Base-by-base conservation (phyloP, 2,113 vertebrate species). In the Hiodon tergisus region DNA sequence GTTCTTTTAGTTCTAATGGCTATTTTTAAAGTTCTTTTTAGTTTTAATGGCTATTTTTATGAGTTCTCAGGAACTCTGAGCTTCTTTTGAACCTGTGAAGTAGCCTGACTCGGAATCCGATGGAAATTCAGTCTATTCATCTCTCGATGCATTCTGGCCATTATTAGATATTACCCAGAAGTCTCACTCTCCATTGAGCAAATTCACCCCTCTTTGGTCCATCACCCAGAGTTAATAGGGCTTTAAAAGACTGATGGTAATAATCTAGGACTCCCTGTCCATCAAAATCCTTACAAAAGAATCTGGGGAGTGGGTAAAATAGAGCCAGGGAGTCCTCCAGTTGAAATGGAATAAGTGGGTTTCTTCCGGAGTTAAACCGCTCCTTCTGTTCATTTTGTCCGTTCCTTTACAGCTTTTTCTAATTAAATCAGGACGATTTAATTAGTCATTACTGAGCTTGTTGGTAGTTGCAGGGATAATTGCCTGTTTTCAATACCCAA, bases 351-450 rank as follows among this genome's bases (percentile, higher is more conserved):
- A 48, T 13, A 5, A 4, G 10, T 50, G 65, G 11, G 4, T 16
- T 58, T 46, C 51, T 54, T 50, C 70, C 10, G 7, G 52, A 54
- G 52, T 67, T 66, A 11, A 66, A 66, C 31, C 31, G 31, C 31
- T 31, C 31, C 31, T 31, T 51, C 69, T n/a, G 17, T 47, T 71
- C 10, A 6, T 57, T 10, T 13, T 4, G 69, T 3, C 17, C 55
- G 50, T 14, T 74, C 5, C 31, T 58, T 11, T 65, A 46, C 10
- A 55, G 63, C 62, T 11, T 3, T 8, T 13, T 68, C 13, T 75
- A 57, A 50, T 48, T 67, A 48, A 68, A 75, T 75, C 50, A 47
- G 65, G 63, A 59, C 58, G 65, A 58, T 75, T 75, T 68, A 75
- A 58, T 75, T 68, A 66, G 53, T 59, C 54, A 55, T 75, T 51